These are phyloP conservation scores for Dendrocincla tyrannina DNA, from an alignment of 2,797 vertebrate species.

Conservation along the genomic window DNA sequence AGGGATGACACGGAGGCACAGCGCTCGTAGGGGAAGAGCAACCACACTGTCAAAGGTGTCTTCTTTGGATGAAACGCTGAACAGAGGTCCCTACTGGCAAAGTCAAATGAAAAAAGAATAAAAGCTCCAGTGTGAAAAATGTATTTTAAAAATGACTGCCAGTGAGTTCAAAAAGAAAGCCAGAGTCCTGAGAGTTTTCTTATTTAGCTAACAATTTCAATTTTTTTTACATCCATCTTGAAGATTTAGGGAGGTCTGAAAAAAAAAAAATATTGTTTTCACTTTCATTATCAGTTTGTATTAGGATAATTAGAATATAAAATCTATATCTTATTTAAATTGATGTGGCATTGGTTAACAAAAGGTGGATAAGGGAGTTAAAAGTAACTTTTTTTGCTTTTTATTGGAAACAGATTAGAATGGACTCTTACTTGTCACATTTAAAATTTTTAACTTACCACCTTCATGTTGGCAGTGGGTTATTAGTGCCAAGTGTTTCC, in stretches of 20 bases:
- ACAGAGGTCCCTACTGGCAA: conserved; percentile 58
- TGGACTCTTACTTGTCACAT: background rate
- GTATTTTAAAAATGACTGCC: background rate
- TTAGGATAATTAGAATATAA: background rate
- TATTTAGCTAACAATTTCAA: background rate
- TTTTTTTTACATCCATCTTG: background rate
- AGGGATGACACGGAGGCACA: background rate
- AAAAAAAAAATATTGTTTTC: background rate
- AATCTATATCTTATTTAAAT: background rate
- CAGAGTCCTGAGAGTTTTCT: background rate
- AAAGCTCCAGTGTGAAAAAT: background rate
- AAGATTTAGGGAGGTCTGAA: background rate
- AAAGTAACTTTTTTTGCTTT: background rate
- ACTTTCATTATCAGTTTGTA: background rate
- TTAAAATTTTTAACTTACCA: background rate
- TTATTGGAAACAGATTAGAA: background rate
- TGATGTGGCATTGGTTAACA: background rate
- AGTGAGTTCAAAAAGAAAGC: background rate
- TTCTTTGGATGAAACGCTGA: conserved; percentile 31
- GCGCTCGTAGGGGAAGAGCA: conserved; percentile 35
- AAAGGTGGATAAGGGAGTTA: background rate
- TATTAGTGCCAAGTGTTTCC: background rate
- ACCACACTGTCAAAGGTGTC: conserved; percentile 42
- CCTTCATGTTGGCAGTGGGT: background rate
- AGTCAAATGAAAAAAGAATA: conserved; percentile 54